Conservation (phyloP, 2,797 vertebrate genomes). For the Anguilla obscura region DNA sequence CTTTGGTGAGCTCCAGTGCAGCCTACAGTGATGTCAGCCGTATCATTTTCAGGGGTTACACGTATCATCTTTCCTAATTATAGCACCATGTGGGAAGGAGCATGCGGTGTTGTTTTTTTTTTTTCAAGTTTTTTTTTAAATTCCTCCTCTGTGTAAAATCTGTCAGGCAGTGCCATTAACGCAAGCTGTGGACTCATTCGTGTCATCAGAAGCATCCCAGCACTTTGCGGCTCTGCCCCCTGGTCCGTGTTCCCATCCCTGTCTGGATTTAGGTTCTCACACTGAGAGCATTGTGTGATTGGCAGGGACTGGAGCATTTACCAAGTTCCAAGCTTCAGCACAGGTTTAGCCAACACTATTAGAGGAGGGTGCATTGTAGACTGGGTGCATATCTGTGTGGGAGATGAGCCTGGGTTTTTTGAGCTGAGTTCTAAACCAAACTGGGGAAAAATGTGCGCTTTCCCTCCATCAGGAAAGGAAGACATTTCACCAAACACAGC, state of each 20-base stretch:
- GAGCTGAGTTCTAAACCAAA: conserved; percentile 12
- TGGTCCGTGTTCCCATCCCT: background rate
- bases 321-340: background rate
- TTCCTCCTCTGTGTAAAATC: background rate
- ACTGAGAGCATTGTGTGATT: background rate
- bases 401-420: background rate
- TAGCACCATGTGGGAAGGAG: background rate
- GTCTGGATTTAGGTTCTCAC: background rate
- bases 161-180: conserved; percentile 17
- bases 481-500: background rate
- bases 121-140: background rate
- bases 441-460: background rate
- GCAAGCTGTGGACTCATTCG: background rate
- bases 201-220: background rate
- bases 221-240: background rate
- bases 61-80: conserved; percentile 31
- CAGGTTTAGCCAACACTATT: conserved; percentile 18
- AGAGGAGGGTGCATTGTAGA: background rate
- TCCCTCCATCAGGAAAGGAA: background rate
- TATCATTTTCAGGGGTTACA: conserved; percentile 19
- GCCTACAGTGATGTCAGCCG: background rate
- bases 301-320: background rate
- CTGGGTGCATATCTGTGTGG: background rate
- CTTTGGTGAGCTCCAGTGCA: conserved; percentile 8
- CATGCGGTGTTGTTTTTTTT: background rate